Base-by-base conservation (phyloP, 2,888 invertebrate genomes). In the Monopis laevigella region DNA sequence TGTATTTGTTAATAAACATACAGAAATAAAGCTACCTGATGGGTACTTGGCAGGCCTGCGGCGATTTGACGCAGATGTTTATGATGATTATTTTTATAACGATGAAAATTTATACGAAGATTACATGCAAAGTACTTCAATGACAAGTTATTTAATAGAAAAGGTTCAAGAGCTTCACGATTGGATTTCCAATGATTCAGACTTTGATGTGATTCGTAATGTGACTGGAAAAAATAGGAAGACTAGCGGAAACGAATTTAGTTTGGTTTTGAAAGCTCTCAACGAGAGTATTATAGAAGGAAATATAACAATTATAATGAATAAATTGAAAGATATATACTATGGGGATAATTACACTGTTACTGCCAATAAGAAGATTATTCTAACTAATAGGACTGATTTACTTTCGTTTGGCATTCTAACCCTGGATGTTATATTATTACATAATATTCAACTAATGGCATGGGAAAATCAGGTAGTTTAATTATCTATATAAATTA, bases 391-490 rank as follows among this genome's bases (percentile, higher is more conserved):
- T 39, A 73, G 70, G 12, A 73, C 80, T 0, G 82, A 78, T 53
- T 52, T 83, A 38, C 50, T 84, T 0, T 83, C 85, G 0, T 83
- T 85, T 44, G 84, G 84, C 0, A 80, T 85, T 27, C 48, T 85
- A 47, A 82, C 84, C 0, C 49, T 85, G 39, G 85, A 85, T 52
- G 72, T 85, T 0, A 81, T 85, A 66, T 49, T 85, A 40, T 48
- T 86, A 2, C 82, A 83, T 54, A 83, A 83, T 52, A 82, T 84
- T 27, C 84, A 84, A 50, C 51, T 82, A 14, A 81, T 84, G 70
- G 83, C 83, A 0, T 82, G 83, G 80, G 82, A 82, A 49, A 83
- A 70, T 51, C 82, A 83, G 67, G 75, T 75, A 35, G 36, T 21
- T 21, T 21, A 21, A 7, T 21, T 21, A 7, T 21, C 8, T 21